Conservation (phyloP, 2,113 vertebrate species). For the Pteronura brasiliensis region DNA sequence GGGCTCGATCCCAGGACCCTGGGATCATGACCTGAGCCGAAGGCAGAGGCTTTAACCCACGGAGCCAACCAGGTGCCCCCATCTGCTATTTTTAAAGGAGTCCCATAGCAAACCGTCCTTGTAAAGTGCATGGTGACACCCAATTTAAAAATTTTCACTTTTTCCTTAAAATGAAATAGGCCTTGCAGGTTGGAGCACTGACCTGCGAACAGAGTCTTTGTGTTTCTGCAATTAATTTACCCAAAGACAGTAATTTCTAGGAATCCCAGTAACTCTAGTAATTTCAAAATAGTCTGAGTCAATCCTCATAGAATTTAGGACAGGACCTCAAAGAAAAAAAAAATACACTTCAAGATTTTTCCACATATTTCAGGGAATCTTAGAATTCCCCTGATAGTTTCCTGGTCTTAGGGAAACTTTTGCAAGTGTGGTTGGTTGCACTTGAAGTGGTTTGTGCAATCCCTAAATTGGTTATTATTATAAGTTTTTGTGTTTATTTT, state of each 20-base stretch:
- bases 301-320: constrained; percentile 29
- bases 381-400: constrained; percentile 18
- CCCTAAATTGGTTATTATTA: neutral
- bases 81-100: neutral
- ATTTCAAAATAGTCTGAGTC: constrained; percentile 48
- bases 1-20: too few species aligned
- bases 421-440: neutral
- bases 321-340: neutral
- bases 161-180: neutral
- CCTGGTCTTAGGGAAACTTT: neutral
- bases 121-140: neutral
- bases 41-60: too few species aligned
- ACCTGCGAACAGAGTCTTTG: neutral
- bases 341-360: neutral
- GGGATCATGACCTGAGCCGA: too few species aligned
- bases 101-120: neutral
- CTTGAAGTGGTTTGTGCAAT: neutral
- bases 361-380: constrained; percentile 23
- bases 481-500: neutral
- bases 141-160: neutral
- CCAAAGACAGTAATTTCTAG: neutral
- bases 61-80: too few species aligned
- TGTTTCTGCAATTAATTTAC: neutral
- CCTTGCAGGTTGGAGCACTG: neutral
- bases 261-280: constrained; percentile 23